Base-by-base conservation (phyloP, 2,113 vertebrate genomes). In the Hepsetus odoe region DNA sequence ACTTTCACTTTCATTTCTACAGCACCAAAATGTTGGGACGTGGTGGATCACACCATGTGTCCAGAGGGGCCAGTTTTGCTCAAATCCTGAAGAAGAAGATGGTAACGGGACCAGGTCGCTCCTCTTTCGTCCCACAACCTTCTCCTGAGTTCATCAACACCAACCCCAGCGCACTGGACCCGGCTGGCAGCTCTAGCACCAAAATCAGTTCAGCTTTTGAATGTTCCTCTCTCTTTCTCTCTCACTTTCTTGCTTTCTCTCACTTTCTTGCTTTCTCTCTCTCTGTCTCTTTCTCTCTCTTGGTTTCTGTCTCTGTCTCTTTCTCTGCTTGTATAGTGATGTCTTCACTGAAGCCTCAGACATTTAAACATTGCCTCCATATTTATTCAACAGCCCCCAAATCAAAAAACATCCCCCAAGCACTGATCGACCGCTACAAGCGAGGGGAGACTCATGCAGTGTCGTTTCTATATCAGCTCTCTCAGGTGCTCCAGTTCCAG, bases 381-480 rank as follows among this genome's bases (percentile, higher is more conserved):
- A 59, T 66, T 20, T 44, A n/a, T 51, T 28, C 11, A 46, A 5
- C 79, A 80, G 82, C 67, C 22, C 56, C 53, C 35, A 86, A 87
- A 61, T 71, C 87, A 1, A 83, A 92, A 70, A 40, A 80, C 18
- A 64, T 91, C 22, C 74, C 91, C 0, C 74, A 86, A 33, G 83
- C 80, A 12, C 87, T 96, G 56, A 92, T 95, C 35, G 85, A 88
- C 28, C 93, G 84, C 69, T 99, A 97, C 46, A 88, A 46, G 76
- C 67, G 80, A 42, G 95, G 94, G 9, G 75, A 87, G 12, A 87
- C 90, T 1, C 90, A 98, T 8, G 86, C 96, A 0, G 89, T 97
- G 0, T 92, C 95, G 33, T 90, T 96, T n/a, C 89, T 99, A 33
- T 87, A 96, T 85, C 88, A 95, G 75, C 94, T 96, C 38, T 92